These are phyloP conservation scores for Mystacornis crossleyi DNA, from an alignment of 2,113 vertebrate genomes.

Conservation along the genomic window DNA sequence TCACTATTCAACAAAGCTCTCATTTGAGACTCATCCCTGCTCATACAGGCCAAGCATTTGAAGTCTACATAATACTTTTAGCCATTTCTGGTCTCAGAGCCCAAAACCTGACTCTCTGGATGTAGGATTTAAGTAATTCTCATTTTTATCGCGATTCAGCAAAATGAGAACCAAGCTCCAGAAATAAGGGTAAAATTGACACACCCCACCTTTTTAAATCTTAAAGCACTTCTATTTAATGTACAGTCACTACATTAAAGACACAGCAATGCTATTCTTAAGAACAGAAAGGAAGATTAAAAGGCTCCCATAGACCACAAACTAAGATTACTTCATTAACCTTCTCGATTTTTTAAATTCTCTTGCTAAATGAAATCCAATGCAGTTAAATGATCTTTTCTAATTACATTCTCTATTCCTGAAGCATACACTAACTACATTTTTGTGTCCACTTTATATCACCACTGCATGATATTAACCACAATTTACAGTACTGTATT, in stretches of 20 bases:
- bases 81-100: background rate
- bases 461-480: background rate
- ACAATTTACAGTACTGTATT: background rate
- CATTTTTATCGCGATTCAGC: background rate
- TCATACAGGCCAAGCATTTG: background rate
- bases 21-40: background rate
- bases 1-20: background rate
- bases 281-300: background rate
- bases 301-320: background rate
- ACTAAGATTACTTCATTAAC: background rate
- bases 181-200: background rate
- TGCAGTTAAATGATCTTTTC: background rate
- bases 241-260: background rate
- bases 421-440: background rate
- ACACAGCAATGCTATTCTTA: background rate
- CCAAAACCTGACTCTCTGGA: background rate
- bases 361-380: background rate
- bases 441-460: background rate
- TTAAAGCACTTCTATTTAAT: background rate
- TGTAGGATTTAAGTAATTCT: background rate
- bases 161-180: background rate
- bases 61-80: background rate
- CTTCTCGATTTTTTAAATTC: background rate
- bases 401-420: background rate
- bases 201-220: background rate